phyloP scores from a whole-genome alignment of 2,797 vertebrate species.

The Rhynchonycteris naso region DNA sequence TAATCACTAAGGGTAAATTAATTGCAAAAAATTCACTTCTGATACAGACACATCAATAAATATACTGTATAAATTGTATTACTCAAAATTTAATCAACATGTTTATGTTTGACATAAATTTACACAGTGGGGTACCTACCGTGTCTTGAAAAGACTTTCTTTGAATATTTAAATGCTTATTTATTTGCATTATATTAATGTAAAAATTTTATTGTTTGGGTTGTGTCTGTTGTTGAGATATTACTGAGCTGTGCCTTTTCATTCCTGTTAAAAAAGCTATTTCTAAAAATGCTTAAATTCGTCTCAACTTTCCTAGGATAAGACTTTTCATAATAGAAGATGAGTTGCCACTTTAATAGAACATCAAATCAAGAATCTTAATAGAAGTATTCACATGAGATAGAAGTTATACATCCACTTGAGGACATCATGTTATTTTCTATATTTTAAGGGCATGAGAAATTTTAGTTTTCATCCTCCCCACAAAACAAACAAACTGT shows the following conservation, averaged over 20 bases:
- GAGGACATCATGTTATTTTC: not conserved
- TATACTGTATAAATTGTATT: not conserved
- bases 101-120: constrained; percentile 1
- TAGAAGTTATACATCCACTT: not conserved
- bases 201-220: not conserved
- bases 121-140: not conserved
- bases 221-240: not conserved
- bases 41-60: constrained; percentile 22
- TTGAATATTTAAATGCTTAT: constrained; percentile 28
- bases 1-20: constrained; percentile 65
- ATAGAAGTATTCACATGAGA: not conserved
- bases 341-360: not conserved
- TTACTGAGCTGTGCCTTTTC: not conserved
- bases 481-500: not conserved
- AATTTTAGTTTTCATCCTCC: not conserved
- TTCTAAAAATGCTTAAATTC: not conserved
- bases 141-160: not conserved
- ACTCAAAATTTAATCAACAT: constrained; percentile 25
- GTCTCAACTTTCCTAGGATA: not conserved
- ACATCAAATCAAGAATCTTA: not conserved
- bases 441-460: not conserved
- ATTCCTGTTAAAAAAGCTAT: not conserved
- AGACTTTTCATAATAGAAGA: not conserved
- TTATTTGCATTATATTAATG: not conserved
- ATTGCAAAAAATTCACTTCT: constrained; percentile 54